phyloP scores from a whole-genome alignment of 2,888 invertebrate species.

The Drosophila barbarae region DNA sequence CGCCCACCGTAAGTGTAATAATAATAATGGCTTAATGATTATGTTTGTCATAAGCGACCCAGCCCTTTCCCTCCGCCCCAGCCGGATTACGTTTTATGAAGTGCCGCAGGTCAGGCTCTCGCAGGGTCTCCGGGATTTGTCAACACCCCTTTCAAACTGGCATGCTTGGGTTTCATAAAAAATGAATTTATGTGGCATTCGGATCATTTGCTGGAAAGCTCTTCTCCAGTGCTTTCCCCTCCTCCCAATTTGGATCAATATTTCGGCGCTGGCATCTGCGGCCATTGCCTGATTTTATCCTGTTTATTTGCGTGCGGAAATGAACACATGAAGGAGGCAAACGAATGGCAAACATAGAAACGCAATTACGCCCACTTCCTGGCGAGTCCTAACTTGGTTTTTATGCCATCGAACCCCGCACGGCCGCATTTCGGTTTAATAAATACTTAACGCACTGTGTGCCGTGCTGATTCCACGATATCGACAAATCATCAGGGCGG shows the following conservation, averaged over 20 bases:
- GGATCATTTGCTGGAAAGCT: constrained; percentile 22
- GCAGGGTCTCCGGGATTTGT: constrained; percentile 50
- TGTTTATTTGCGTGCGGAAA: constrained; percentile 72
- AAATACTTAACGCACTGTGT: constrained; percentile 27
- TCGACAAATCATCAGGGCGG: constrained; percentile 51
- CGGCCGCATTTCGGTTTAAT: constrained; percentile 50
- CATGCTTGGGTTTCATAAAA: constrained; percentile 41
- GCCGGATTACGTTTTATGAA: constrained; percentile 56
- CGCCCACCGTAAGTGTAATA: constrained; percentile 56
- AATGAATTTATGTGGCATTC: constrained; percentile 12
- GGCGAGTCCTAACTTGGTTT: constrained; percentile 42
- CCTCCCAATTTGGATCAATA: constrained; percentile 22
- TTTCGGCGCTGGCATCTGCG: constrained; percentile 8
- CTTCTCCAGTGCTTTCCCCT: neutral
- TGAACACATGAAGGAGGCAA: constrained; percentile 64
- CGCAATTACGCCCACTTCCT: constrained; percentile 72
- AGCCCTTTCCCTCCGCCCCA: neutral
- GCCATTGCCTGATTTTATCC: constrained; percentile 45
- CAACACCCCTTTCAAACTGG: constrained; percentile 49
- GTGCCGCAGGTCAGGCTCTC: constrained; percentile 46
- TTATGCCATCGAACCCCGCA: constrained; percentile 37
- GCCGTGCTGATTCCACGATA: constrained; percentile 24
- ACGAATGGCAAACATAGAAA: constrained; percentile 69
- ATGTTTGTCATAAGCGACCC: constrained; percentile 58
- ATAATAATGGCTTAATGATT: constrained; percentile 73